These are phyloP conservation scores for Nomia melanderi DNA, from an alignment of 1,140 invertebrate genomes.

Conservation along the genomic window DNA sequence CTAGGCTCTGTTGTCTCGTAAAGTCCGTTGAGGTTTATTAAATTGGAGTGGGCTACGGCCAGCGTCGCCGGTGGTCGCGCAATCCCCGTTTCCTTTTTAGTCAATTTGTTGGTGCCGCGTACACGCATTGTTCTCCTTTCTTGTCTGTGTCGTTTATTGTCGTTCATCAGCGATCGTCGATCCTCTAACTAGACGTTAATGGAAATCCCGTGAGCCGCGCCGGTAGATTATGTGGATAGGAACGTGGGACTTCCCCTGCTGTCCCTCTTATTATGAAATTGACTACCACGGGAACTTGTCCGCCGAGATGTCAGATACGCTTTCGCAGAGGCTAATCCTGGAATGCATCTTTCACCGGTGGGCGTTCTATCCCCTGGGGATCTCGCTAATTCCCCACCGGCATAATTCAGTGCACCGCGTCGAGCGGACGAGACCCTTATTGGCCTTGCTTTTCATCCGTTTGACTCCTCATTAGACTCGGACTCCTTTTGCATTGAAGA, in stretches of 20 bases:
- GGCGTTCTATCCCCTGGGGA: slow-evolving; percentile 19
- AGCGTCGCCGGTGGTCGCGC: neutral
- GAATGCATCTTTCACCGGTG: slow-evolving; percentile 36
- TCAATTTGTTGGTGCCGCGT: neutral
- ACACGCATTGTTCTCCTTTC: slow-evolving; percentile 29
- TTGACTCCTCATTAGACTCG: neutral
- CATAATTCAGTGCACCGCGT: neutral
- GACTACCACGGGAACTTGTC: slow-evolving; percentile 28
- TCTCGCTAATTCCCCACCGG: slow-evolving; percentile 6
- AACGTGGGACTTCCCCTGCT: slow-evolving; percentile 43
- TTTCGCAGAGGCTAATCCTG: slow-evolving; percentile 31
- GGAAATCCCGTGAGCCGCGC: slow-evolving; percentile 40
- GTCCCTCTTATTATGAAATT: slow-evolving; percentile 44
- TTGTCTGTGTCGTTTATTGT: slow-evolving; percentile 23
- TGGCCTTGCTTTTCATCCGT: neutral
- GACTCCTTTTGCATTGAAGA: neutral
- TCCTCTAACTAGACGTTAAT: slow-evolving; percentile 45
- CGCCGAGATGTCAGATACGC: slow-evolving; percentile 38
- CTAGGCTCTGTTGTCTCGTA: no score
- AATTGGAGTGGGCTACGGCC: neutral
- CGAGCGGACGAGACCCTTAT: neutral
- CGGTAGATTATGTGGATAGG: slow-evolving; percentile 17
- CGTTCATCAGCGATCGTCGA: slow-evolving; percentile 33
- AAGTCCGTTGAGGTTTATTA: neutral
- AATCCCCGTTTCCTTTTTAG: neutral